Percentiles rank a stretch among this genome's conserved stretches.
Evolutionary conservation across 2,113 vertebrate genomes (phyloP).

Genomic region (Tamias sibiricus): DNA sequence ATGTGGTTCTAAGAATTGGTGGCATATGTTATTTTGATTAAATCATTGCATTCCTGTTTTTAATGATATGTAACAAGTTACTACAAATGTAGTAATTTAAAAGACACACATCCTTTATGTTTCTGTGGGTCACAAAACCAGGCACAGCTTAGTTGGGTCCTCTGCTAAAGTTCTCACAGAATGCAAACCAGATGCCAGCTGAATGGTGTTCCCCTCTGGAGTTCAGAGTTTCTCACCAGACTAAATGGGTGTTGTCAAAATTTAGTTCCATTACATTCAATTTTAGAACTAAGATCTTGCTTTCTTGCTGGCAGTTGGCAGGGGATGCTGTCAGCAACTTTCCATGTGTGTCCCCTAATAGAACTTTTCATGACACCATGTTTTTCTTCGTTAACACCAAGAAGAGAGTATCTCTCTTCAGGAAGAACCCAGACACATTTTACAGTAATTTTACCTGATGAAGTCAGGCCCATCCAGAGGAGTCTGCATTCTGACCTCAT

Average conservation of each 20-base stretch:
- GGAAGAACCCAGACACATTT: too few species aligned
- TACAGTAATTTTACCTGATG: not conserved
- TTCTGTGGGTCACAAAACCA: not conserved
- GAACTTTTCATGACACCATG: not conserved
- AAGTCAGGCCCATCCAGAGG: not conserved
- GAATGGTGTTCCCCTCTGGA: not conserved
- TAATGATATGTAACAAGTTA: not conserved
- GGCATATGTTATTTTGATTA: not conserved
- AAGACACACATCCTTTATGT: too few species aligned
- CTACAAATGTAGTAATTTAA: not conserved
- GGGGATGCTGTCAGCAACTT: not conserved
- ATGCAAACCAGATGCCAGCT: not conserved
- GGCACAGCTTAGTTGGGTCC: not conserved
- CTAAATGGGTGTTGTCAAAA: not conserved
- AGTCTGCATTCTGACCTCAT: not conserved
- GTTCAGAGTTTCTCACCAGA: not conserved
- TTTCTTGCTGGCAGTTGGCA: not conserved
- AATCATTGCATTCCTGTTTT: not conserved
- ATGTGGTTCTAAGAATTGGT: not conserved
- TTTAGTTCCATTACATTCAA: not conserved
- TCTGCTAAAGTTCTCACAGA: not conserved
- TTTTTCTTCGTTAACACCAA: not conserved
- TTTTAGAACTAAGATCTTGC: not conserved
- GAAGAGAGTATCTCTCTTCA: not conserved
- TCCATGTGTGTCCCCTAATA: not conserved